These are phyloP conservation scores for Emmelina monodactyla DNA, from an alignment of 2,888 invertebrate species.

Conservation along the genomic window DNA sequence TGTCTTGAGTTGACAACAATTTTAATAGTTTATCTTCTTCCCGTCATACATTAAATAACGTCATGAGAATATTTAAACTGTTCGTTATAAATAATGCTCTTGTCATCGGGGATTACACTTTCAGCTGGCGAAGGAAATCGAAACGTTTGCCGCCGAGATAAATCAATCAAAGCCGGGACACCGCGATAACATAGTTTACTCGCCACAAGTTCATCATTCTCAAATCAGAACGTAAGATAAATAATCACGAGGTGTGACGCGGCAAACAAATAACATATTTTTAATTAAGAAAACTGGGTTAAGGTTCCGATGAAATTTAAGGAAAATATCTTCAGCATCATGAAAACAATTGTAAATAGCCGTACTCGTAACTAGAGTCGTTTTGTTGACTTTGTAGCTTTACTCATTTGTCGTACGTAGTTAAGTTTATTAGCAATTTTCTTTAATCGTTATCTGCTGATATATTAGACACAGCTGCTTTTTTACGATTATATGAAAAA, in stretches of 20 bases:
- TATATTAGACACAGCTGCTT: too few relatives aligned
- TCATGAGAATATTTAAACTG: too few relatives aligned
- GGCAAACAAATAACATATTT: slow-evolving; percentile 24
- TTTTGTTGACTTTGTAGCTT: too few relatives aligned
- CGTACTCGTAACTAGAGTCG: too few relatives aligned
- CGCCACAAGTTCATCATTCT: slow-evolving; percentile 31
- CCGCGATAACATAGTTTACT: slow-evolving; percentile 29
- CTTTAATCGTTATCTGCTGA: too few relatives aligned
- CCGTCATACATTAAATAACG: too few relatives aligned
- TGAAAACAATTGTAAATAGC: slow-evolving; percentile 13
- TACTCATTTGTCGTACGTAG: too few relatives aligned
- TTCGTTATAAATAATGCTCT: slow-evolving; percentile 5
- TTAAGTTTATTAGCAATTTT: too few relatives aligned
- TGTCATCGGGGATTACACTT: slow-evolving; percentile 3
- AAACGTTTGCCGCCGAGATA: slow-evolving; percentile 28
- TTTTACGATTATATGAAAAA: too few relatives aligned
- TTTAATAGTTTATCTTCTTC: too few relatives aligned
- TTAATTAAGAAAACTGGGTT: slow-evolving; percentile 18
- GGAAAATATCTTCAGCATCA: slow-evolving; percentile 5
- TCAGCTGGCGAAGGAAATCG: not conserved
- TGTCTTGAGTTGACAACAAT: too few relatives aligned
- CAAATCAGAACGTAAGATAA: slow-evolving; percentile 9
- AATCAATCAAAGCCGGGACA: slow-evolving; percentile 48
- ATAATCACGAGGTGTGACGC: slow-evolving; percentile 47
- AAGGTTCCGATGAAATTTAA: slow-evolving; percentile 19